phyloP scores from a whole-genome alignment of 2,797 vertebrate genomes.

The Martes flavigula region DNA sequence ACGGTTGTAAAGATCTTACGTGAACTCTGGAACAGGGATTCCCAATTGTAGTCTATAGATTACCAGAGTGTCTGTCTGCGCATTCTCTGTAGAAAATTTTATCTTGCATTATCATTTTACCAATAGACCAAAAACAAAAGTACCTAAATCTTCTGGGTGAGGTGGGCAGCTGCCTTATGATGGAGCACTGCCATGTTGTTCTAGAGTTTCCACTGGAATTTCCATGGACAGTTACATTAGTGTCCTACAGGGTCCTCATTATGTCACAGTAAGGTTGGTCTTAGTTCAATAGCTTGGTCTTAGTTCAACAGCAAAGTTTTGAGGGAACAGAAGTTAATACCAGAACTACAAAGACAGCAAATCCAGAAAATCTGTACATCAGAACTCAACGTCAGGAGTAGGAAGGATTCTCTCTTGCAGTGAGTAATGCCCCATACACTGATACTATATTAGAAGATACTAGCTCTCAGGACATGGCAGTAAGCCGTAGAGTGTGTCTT shows the following conservation, averaged over 20 bases:
- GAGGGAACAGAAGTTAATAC: neutral
- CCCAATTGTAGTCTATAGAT: no score
- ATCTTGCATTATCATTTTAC: neutral
- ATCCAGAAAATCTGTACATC: neutral
- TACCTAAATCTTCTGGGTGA: neutral
- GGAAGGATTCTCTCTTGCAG: neutral
- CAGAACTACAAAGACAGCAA: neutral
- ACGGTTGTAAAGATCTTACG: neutral
- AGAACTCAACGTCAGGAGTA: neutral
- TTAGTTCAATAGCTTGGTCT: neutral
- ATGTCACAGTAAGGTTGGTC: neutral
- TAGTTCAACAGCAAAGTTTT: neutral
- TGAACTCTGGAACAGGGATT: neutral
- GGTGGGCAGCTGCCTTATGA: neutral
- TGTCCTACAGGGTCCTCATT: neutral
- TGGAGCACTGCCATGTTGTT: neutral
- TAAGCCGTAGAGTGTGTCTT: no score
- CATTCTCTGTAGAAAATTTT: neutral
- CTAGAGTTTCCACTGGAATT: neutral
- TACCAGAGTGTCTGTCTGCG: neutral
- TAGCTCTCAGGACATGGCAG: neutral
- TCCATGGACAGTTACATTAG: neutral
- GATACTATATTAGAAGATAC: neutral
- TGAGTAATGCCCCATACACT: no score
- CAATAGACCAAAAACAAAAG: neutral